These are phyloP conservation scores for Lepetodrilus schrolli DNA, from an alignment of 2,888 invertebrate genomes.

Conservation along the genomic window DNA sequence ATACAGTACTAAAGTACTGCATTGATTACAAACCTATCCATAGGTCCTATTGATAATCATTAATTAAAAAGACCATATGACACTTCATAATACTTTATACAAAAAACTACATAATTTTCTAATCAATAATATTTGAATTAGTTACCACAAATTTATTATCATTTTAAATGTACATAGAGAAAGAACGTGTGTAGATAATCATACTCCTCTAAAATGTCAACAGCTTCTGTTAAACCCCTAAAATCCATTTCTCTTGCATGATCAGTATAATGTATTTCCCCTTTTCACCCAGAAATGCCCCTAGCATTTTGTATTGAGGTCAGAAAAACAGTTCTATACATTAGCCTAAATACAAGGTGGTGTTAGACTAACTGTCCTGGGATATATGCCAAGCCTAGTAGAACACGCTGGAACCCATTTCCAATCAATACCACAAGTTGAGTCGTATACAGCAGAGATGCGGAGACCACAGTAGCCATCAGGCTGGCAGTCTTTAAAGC, in stretches of 20 bases:
- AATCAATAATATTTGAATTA: neutral
- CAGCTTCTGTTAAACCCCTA: neutral
- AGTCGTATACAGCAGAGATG: too few species aligned
- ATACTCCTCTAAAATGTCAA: too few species aligned
- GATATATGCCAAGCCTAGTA: neutral
- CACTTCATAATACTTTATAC: too few species aligned
- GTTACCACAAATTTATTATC: neutral
- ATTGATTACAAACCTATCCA: too few species aligned
- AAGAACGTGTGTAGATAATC: too few species aligned
- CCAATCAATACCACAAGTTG: neutral
- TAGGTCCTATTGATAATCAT: too few species aligned
- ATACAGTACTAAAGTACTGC: too few species aligned
- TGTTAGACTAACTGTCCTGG: slow-evolving; percentile 1
- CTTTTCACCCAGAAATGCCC: neutral
- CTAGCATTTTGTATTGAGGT: neutral
- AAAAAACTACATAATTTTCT: too few species aligned
- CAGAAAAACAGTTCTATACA: neutral
- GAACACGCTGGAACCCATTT: neutral
- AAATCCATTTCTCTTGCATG: neutral
- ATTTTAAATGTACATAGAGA: too few species aligned
- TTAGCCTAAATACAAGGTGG: slow-evolving; percentile 11
- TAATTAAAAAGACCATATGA: too few species aligned
- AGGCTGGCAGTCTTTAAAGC: neutral
- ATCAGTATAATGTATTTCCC: neutral
- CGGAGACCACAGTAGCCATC: neutral